Conservation (phyloP, 2,113 vertebrate genomes). For the Barbus barbus region DNA sequence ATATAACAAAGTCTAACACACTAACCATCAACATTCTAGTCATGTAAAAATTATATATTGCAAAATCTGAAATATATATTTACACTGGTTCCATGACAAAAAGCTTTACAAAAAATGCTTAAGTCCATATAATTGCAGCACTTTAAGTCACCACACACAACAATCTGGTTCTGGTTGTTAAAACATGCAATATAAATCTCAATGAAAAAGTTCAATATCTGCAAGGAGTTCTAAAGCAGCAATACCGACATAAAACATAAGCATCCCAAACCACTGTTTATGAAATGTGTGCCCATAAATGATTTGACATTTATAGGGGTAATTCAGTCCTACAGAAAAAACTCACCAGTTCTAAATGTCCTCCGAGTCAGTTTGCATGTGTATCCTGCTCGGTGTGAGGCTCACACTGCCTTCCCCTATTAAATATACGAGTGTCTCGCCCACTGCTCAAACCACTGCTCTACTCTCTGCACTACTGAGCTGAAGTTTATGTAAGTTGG, state of each 20-base stretch:
- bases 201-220: not conserved
- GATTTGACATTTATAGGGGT: not conserved
- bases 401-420: conserved; percentile 21
- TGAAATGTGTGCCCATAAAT: conserved; percentile 30
- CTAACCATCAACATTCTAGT: not conserved
- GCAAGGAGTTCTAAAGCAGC: conserved; percentile 4
- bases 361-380: conserved; percentile 25
- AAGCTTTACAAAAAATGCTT: not conserved
- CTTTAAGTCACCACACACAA: not conserved
- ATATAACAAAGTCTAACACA: not conserved
- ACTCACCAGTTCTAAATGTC: conserved; percentile 38
- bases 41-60: not conserved
- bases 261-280: not conserved
- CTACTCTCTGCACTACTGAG: conserved; percentile 9
- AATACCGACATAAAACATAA: not conserved
- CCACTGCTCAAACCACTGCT: conserved; percentile 9
- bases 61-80: not conserved
- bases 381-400: conserved; percentile 1
- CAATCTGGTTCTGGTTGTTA: not conserved
- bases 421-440: conserved; percentile 10
- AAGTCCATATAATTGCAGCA: not conserved
- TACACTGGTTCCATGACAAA: not conserved
- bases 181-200: not conserved
- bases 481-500: conserved; percentile 25
- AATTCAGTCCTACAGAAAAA: conserved; percentile 3